Evolutionary conservation across 2,113 vertebrate species (phyloP).

Genomic region (Beaufortia kweichowensis): DNA sequence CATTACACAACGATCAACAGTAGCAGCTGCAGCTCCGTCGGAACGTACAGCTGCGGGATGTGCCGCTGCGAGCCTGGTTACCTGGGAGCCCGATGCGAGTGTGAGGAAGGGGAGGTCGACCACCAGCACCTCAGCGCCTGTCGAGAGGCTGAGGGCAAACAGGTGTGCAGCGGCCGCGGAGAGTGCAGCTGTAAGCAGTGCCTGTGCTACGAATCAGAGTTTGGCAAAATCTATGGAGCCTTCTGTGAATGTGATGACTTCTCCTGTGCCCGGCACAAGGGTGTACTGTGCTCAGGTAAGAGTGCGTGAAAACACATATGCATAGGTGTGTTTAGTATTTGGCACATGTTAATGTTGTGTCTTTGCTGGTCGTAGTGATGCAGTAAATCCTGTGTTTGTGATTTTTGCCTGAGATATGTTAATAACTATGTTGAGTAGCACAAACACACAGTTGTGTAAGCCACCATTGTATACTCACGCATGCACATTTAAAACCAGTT

Average conservation of each 20-base stretch:
- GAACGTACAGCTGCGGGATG: slow-evolving; percentile 84
- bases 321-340: neutral
- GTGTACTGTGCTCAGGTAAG: slow-evolving; percentile 95
- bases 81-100: slow-evolving; percentile 90
- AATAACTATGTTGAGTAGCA: too few species aligned
- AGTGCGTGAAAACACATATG: neutral
- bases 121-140: slow-evolving; percentile 78
- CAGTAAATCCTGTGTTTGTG: too few species aligned
- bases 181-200: slow-evolving; percentile 97
- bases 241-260: slow-evolving; percentile 98
- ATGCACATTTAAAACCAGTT: too few species aligned
- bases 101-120: slow-evolving; percentile 82
- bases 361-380: too few species aligned
- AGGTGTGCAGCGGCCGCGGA: slow-evolving; percentile 89
- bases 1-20: slow-evolving; percentile 68
- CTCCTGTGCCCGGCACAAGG: slow-evolving; percentile 93
- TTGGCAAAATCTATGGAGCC: slow-evolving; percentile 92
- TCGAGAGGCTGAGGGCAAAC: slow-evolving; percentile 87
- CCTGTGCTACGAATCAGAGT: slow-evolving; percentile 92
- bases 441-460: too few species aligned
- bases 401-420: too few species aligned
- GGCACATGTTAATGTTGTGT: too few species aligned
- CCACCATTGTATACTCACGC: too few species aligned
- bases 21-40: slow-evolving; percentile 81
- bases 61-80: slow-evolving; percentile 84